Base-by-base conservation (phyloP, 2,113 vertebrate genomes). In the Sceloporus tristichus region DNA sequence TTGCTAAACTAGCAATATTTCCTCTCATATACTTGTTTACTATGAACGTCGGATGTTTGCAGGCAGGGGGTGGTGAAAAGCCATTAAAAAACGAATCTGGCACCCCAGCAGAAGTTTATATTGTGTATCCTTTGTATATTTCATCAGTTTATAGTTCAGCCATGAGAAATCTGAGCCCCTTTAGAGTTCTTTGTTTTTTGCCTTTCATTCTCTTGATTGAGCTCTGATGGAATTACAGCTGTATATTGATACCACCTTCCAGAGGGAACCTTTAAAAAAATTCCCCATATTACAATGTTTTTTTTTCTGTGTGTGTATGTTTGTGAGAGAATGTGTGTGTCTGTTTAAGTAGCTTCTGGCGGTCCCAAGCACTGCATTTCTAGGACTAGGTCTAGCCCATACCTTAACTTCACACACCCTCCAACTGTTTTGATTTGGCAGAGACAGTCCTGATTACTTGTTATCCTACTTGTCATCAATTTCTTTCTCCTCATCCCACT, bases 1-100 rank as follows among this genome's bases (percentile, higher is more conserved):
- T 18, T 25, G 14, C 38, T 90, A 90, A 95, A 91, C 76, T 85
- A 89, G 84, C 89, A 89, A 83, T 92, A 73, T 92, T 89, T 89
- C 34, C 82, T 91, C 90, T 93, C 87, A 34, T 89, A 70, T 56
- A 83, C 71, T 14, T 90, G 65, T 79, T 94, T 91, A 88, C 76
- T 68, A 0, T 0, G 29, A 56, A 29, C 87, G 71, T 81, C 88
- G 83, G 92, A 92, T 66, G 18, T 23, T 53, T 87, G 86, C 25
- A 27, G 13, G 78, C 34, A 76, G 54, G 25, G 82, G 79, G 3
- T 65, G 87, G 34, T 80, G 89, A 66, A 90, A 11, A 89, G 66
- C 29, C 87, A 27, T 86, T 86, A 89, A 59, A 93, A 93, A 91
- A 66, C 79, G 1, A 87, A 86, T 53, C 84, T 91, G 82, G 79